A percentile compares a stretch with the other conserved stretches of the same genome.
Evolutionary conservation across 1,140 invertebrate species (phyloP).

Genomic region (Cardiocondyla obscurior): DNA sequence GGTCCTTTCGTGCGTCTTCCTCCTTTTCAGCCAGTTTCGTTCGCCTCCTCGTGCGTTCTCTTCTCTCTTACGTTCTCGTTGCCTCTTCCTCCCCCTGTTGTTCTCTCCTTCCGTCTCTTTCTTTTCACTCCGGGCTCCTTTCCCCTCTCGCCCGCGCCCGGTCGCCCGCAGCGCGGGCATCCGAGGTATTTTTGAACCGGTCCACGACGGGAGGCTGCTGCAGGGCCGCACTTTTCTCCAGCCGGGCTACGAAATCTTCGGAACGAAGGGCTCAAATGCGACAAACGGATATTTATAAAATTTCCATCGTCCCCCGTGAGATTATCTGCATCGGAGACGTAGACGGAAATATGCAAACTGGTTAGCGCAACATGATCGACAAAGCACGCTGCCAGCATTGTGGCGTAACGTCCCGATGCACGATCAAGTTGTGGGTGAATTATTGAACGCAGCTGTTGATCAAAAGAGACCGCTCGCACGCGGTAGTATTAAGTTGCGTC

Average conservation of each 20-base stretch:
- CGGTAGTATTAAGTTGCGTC: conserved; percentile 22
- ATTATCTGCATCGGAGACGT: neutral
- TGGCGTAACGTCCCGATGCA: conserved; percentile 60
- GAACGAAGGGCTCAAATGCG: neutral
- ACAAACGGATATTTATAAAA: neutral
- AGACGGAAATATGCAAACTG: neutral
- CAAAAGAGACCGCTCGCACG: conserved; percentile 75
- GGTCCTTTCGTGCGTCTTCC: conserved; percentile 43
- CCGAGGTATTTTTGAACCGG: conserved; percentile 84
- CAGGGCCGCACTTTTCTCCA: conserved; percentile 78
- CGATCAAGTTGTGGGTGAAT: conserved; percentile 79
- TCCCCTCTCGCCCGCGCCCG: conserved; percentile 53
- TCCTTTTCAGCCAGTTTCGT: conserved; percentile 32
- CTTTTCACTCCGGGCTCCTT: conserved; percentile 51
- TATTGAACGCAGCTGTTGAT: conserved; percentile 77
- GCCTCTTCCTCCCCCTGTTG: conserved; percentile 20
- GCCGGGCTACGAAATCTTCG: conserved; percentile 42
- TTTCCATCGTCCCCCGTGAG: neutral
- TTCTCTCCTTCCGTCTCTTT: conserved; percentile 60
- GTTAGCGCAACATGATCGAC: conserved; percentile 1
- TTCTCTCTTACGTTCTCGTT: conserved; percentile 36
- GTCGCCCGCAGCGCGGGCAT: conserved; percentile 74
- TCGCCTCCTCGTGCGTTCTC: neutral
- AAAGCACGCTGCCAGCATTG: conserved; percentile 4
- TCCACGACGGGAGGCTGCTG: conserved; percentile 80